phyloP scores from a whole-genome alignment of 2,113 vertebrate species.

The Dasyprocta punctata region DNA sequence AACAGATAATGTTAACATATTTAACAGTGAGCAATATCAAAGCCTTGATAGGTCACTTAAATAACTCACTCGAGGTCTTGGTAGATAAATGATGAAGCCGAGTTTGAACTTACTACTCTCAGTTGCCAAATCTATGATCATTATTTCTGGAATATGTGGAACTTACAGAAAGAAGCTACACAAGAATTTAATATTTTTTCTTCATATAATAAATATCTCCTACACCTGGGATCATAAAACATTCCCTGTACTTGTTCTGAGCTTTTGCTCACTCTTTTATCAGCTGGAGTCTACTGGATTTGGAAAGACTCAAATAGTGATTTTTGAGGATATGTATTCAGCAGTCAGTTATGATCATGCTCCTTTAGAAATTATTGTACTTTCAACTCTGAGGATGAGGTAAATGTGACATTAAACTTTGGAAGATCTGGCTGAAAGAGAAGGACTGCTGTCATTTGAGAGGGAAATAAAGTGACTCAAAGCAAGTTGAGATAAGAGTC shows the following conservation, averaged over 20 bases:
- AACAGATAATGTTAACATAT: neutral
- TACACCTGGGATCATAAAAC: neutral
- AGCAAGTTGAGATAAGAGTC: slow-evolving; percentile 33
- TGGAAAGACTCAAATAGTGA: neutral
- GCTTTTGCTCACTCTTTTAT: neutral
- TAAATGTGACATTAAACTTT: slow-evolving; percentile 4
- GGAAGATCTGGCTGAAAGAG: neutral
- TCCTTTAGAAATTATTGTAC: neutral
- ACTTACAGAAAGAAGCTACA: neutral
- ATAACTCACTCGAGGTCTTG: neutral
- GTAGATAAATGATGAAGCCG: neutral
- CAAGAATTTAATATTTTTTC: neutral
- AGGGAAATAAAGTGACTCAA: neutral
- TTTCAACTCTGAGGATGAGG: neutral
- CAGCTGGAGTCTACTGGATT: neutral
- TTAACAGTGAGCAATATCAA: neutral
- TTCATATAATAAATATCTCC: neutral
- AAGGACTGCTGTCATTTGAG: neutral
- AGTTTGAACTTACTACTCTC: neutral
- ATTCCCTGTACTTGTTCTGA: no score
- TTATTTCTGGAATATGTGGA: neutral
- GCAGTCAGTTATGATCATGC: neutral
- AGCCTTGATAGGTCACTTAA: neutral
- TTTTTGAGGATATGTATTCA: neutral
- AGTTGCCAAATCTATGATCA: neutral